A percentile compares a stretch with the other conserved stretches of the same genome.
phyloP scores from a whole-genome alignment of 23 tunicate species.

The Trididemnum nubilum region DNA sequence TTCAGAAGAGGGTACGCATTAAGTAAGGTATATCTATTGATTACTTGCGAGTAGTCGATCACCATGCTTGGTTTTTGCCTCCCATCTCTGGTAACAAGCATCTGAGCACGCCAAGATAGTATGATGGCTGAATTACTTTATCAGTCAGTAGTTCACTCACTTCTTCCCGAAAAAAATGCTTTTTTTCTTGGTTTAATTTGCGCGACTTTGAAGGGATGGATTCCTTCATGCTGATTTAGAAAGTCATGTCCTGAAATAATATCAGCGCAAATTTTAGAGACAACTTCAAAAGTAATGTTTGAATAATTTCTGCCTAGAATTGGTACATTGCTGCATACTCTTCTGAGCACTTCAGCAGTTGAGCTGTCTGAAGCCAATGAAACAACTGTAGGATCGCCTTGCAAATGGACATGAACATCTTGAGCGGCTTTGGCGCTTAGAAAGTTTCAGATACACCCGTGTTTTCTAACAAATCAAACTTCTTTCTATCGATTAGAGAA shows the following conservation, averaged over 20 bases:
- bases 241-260: background rate
- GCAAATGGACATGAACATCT: no score
- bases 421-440: no score
- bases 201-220: background rate
- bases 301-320: background rate
- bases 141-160: background rate
- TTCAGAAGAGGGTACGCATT: background rate
- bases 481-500: no score
- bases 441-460: no score
- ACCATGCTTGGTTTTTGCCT: slow-evolving; percentile 27
- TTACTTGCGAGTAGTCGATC: slow-evolving; percentile 16
- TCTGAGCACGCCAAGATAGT: slow-evolving; percentile 24
- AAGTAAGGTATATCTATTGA: background rate
- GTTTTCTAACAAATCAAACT: no score
- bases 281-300: background rate
- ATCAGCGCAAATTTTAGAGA: background rate
- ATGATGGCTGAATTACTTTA: background rate
- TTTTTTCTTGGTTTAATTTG: background rate
- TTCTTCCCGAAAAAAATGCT: background rate
- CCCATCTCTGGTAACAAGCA: slow-evolving; percentile 4
- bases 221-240: background rate
- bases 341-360: background rate
- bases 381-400: no score
- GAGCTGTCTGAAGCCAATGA: background rate
- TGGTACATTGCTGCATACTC: background rate